These are phyloP conservation scores for Eumaeus atala DNA, from an alignment of 1,140 invertebrate species.

Conservation along the genomic window DNA sequence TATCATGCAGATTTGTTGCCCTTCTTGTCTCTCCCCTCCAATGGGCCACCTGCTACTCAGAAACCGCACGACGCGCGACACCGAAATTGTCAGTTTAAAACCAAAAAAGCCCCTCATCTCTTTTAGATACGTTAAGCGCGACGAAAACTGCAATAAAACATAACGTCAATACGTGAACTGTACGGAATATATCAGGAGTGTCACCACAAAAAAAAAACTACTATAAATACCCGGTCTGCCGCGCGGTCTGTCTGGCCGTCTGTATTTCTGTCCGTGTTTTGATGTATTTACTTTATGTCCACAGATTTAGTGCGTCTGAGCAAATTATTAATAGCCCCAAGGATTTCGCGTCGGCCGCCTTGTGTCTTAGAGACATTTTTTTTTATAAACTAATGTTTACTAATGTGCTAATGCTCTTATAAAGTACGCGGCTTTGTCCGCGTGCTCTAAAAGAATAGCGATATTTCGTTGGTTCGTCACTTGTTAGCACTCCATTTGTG, in stretches of 20 bases:
- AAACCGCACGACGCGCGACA: no score
- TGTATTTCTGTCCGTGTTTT: slow-evolving; percentile 45
- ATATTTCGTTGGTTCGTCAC: no score
- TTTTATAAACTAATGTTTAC: not conserved
- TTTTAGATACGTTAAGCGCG: slow-evolving; percentile 9
- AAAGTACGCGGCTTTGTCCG: no score
- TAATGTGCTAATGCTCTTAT: no score
- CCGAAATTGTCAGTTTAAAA: no score
- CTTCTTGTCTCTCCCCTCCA: no score
- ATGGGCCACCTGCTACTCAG: no score
- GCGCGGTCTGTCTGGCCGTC: slow-evolving; percentile 31
- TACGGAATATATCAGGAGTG: slow-evolving; percentile 30
- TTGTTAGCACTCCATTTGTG: no score
- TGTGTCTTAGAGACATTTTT: not conserved
- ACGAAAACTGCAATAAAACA: slow-evolving; percentile 17
- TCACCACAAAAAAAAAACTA: slow-evolving; percentile 28
- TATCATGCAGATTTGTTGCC: no score
- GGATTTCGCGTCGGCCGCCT: slow-evolving; percentile 18
- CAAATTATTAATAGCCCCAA: slow-evolving; percentile 32
- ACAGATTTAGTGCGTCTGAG: slow-evolving; percentile 34
- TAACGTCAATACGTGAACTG: slow-evolving; percentile 24
- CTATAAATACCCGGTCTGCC: slow-evolving; percentile 48
- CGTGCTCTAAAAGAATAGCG: no score
- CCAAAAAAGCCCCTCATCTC: not conserved
- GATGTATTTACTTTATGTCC: slow-evolving; percentile 39